Evolutionary conservation across 2,113 vertebrate genomes (phyloP), one percentile per base, ranked within the genome.

Genomic region (Macquaria australasica): DNA sequence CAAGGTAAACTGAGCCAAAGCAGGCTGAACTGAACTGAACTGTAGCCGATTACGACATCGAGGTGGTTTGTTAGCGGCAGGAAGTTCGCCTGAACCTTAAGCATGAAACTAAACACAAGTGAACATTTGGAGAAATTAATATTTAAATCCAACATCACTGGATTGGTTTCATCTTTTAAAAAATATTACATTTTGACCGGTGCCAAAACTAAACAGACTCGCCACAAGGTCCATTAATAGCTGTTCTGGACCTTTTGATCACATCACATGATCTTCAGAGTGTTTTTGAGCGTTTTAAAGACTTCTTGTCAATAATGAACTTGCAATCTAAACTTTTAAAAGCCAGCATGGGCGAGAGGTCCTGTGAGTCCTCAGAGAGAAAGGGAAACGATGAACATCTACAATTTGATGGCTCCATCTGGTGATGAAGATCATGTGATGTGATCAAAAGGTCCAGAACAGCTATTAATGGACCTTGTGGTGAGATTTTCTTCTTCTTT

Each of bases 1-100:
- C 23, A 60, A 62, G 39, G 43, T 62, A 31, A 55, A 69, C 56
- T 68, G 81, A 71, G 74, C 63, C 62, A 48, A 70, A 39, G n/a
- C n/a, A n/a, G n/a, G n/a, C 37, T 6, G 11, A 14, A 14, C 43
- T 45, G 43, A 45, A 15, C 50, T 72, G 34, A 56, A 16, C 31
- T 43, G 37, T 1, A 56, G 51, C 21, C 25, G 31, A 18, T 39
- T 0, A 34, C 2, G 0, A 64, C 1, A 2, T 6, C 5, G 20
- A 41, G 12, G 25, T n/a, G n/a, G n/a, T n/a, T n/a, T n/a, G n/a
- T n/a, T n/a, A n/a, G n/a, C n/a, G n/a, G n/a, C n/a, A n/a, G n/a
- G n/a, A n/a, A n/a, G n/a, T n/a, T 63, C 18, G 10, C 12, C 12
- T 21, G 20, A 55, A 51, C 50, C 16, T 6, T 16, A 8, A 59